A percentile compares a stretch with the other conserved stretches of the same genome.
phyloP scores from a whole-genome alignment of 1,140 invertebrate genomes.

The Whitmania pigra region DNA sequence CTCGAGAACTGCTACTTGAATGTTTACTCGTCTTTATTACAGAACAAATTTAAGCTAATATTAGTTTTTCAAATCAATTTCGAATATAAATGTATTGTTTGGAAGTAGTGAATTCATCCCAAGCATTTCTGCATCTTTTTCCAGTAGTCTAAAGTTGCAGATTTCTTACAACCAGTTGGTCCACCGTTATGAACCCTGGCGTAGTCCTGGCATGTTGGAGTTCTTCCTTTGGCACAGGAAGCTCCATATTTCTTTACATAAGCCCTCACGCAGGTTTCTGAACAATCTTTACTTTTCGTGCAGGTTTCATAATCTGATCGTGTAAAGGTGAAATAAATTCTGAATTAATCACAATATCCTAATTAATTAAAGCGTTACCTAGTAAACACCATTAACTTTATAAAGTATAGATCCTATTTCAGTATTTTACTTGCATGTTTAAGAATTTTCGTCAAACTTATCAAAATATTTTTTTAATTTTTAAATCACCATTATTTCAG shows the following conservation, averaged over 20 bases:
- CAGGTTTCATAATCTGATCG: slow-evolving; percentile 31
- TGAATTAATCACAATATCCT: background rate
- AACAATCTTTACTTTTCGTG: slow-evolving; percentile 31
- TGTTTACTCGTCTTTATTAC: too few species aligned
- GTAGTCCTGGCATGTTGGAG: slow-evolving; percentile 31
- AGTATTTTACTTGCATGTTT: too few species aligned
- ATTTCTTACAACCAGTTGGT: slow-evolving; percentile 37
- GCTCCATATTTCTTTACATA: slow-evolving; percentile 30
- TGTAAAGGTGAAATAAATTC: background rate
- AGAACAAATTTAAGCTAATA: too few species aligned
- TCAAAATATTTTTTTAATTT: too few species aligned
- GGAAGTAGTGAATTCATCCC: too few species aligned
- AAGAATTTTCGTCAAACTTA: too few species aligned
- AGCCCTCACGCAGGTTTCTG: slow-evolving; percentile 31
- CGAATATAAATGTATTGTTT: too few species aligned
- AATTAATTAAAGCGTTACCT: too few species aligned
- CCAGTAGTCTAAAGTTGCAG: slow-evolving; percentile 36
- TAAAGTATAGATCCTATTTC: too few species aligned
- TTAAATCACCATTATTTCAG: too few species aligned
- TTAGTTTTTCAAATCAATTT: too few species aligned
- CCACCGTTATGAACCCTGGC: slow-evolving; percentile 43
- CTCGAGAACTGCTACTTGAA: too few species aligned
- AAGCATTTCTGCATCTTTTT: slow-evolving; percentile 25
- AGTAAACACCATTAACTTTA: background rate
- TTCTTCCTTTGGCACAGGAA: slow-evolving; percentile 25